These are phyloP conservation scores for Spinus pinus DNA, from an alignment of 2,797 vertebrate species.

Conservation along the genomic window DNA sequence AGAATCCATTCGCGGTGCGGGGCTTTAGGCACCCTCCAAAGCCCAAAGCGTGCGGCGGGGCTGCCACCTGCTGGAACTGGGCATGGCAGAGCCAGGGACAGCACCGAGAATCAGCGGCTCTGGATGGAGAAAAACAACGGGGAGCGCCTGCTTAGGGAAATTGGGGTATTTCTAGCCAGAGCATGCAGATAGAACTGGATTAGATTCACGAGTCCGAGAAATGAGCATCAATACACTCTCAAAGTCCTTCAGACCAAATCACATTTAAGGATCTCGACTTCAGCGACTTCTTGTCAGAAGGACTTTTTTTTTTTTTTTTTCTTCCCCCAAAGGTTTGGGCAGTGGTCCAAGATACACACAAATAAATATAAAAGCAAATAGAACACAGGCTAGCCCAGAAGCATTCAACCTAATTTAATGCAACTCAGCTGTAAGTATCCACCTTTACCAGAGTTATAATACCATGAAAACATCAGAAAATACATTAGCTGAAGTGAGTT, in stretches of 20 bases:
- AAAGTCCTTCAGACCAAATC: constrained; percentile 11
- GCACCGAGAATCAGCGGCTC: neutral
- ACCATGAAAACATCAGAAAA: neutral
- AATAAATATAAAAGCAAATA: neutral
- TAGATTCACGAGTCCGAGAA: neutral
- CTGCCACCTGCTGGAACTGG: constrained; percentile 35
- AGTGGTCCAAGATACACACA: neutral
- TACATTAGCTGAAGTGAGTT: neutral
- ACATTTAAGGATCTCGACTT: neutral
- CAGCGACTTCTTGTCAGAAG: neutral
- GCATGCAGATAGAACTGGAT: neutral
- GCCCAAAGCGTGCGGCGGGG: neutral
- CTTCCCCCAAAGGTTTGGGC: neutral
- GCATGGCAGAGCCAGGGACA: rapidly evolving
- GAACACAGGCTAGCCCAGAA: neutral
- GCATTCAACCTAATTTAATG: neutral
- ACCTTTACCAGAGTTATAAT: neutral
- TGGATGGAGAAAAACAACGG: neutral
- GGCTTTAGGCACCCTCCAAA: rapidly evolving
- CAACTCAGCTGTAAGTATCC: neutral
- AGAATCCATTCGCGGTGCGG: neutral
- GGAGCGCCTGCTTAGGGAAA: neutral
- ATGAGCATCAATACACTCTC: neutral
- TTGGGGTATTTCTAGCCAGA: neutral
- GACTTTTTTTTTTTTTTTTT: neutral